Base-by-base conservation (phyloP, 2,797 vertebrate species). In the Fundulus diaphanus region DNA sequence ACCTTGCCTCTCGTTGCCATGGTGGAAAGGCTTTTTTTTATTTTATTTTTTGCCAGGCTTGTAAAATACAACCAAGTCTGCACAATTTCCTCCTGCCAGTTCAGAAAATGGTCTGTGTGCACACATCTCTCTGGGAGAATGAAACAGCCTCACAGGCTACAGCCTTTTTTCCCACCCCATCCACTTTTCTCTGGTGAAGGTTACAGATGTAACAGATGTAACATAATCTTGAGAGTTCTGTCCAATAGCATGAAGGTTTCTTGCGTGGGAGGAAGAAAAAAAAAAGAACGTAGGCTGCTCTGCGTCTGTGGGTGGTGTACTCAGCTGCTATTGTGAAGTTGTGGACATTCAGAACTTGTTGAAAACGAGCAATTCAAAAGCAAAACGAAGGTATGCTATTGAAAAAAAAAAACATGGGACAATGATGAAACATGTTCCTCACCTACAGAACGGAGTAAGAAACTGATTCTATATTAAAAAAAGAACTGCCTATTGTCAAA, bases 101-200 rank as follows among this genome's bases (percentile, higher is more conserved):
- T 89, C 79, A 86, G 74, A 89, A 70, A 87, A 73, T 87, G 80
- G 85, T 87, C 84, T 40, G 83, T 88, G 81, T 80, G 86, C 80
- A 80, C 0, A 83, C 0, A 44, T 83, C 73, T 73, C 79, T 86
- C 69, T 69, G 72, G 68, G 81, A 86, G 82, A 88, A 87, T 87
- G 83, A 83, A 82, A 90, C 81, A 89, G 83, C 84, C 76, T 84
- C 46, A 72, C 74, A 74, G 63, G 61, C 75, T 85, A 81, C 74
- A 84, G 75, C 88, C 83, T 88, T 87, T 61, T 78, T 81, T 87
- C 9, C 72, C 86, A 82, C 74, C 79, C 85, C 73, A 89, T 85
- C 76, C 83, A 84, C 68, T 82, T 74, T 83, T 89, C 84, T 83
- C 66, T 77, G 77, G 74, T 79, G 89, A 91, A 90, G 87, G 87